Evolutionary conservation across 2,113 vertebrate species (phyloP).

Genomic region (Pardalotus punctatus): DNA sequence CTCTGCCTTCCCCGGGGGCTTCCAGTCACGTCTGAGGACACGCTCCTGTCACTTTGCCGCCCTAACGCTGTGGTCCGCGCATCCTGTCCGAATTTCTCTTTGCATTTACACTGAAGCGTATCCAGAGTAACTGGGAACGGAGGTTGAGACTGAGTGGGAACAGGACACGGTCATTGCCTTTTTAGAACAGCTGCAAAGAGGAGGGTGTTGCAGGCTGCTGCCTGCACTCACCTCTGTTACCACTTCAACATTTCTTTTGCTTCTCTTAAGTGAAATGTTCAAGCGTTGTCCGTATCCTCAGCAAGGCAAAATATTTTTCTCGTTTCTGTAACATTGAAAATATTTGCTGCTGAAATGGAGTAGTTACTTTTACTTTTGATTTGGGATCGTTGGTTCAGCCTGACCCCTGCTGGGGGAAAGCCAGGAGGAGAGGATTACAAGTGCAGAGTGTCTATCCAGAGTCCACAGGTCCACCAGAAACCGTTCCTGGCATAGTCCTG

Average conservation of each 20-base stretch:
- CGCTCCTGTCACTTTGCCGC: neutral
- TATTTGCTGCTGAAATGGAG: neutral
- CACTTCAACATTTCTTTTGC: neutral
- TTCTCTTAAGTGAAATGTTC: neutral
- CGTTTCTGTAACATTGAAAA: neutral
- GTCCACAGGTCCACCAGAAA: neutral
- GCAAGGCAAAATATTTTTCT: neutral
- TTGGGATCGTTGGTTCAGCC: neutral
- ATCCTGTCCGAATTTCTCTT: neutral
- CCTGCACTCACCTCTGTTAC: neutral
- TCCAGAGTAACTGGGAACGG: neutral
- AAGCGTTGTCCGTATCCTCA: neutral
- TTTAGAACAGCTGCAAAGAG: neutral
- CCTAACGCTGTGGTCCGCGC: neutral
- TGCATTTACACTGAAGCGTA: neutral
- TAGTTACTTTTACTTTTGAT: neutral
- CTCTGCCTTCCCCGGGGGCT: neutral
- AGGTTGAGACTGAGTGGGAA: neutral
- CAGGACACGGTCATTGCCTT: neutral
- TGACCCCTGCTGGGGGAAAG: constrained; percentile 53
- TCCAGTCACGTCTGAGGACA: neutral
- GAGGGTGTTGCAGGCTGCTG: neutral
- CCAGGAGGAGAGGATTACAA: neutral
- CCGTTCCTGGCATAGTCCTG: rapidly evolving
- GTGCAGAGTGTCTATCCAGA: rapidly evolving